Base-by-base conservation (phyloP, 1,140 invertebrate genomes). In the Heliconius hewitsoni region DNA sequence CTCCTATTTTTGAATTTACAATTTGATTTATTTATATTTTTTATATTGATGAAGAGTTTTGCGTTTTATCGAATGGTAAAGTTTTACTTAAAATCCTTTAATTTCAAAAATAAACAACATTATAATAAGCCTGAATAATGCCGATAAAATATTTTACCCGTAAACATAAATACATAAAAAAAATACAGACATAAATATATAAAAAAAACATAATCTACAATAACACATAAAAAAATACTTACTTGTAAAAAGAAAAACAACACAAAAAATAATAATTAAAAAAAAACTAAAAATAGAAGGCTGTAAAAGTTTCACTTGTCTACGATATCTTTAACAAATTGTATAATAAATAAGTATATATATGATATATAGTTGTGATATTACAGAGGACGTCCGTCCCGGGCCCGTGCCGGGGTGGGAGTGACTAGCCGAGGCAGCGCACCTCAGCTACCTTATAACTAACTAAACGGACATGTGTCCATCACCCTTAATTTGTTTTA, bases 361-460 rank as follows among this genome's bases (percentile, higher is more conserved):
- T 73, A 42, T 71, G 37, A 70, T 55, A 4, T 66, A 23, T 66
- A 66, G 13, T 13, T 66, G 4, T 0, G 71, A 34, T 77, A 79
- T 81, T 75, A 73, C 37, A 82, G 18, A 57, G 60, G 55, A 91
- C 92, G 90, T 92, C 85, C 82, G 77, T 75, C 73, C 86, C 55
- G 88, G 78, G 82, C 82, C 81, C 86, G 76, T 78, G 82, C 82
- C 83, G 83, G 89, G 86, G 85, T 86, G 86, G 83, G 86, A 93
- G 81, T 93, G 92, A 84, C 73, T 81, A 84, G 71, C 77, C 74
- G 81, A 82, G 81, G 85, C 76, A 82, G 75, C 70, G 79, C 73
- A 82, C 84, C 81, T 79, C 77, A 78, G 73, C 83, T 85, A 87
- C 82, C 89, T 87, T 87, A 84, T 85, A 83, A 87, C 81, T 89